These are phyloP conservation scores for Orchesellides sinensis DNA, from an alignment of 2,888 invertebrate genomes.

Conservation along the genomic window DNA sequence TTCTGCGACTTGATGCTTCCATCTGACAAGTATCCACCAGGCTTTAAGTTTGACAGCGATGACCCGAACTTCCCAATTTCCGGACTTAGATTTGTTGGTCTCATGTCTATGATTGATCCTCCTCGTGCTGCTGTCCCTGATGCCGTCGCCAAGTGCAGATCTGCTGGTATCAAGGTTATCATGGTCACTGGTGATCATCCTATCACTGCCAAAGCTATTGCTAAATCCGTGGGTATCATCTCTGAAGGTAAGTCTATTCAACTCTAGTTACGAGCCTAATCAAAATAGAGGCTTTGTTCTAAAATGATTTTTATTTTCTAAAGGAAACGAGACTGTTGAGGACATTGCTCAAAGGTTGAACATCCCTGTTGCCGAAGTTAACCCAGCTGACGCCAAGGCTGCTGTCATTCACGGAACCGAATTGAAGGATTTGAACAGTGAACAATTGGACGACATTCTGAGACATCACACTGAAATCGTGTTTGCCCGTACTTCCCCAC, in stretches of 20 bases:
- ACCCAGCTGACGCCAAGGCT: constrained; percentile 76
- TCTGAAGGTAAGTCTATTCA: constrained; percentile 78
- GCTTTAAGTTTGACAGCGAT: constrained; percentile 81
- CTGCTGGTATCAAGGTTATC: constrained; percentile 87
- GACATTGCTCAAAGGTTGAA: constrained; percentile 79
- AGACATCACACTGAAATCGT: constrained; percentile 78
- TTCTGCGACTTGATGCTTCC: constrained; percentile 78
- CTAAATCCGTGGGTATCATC: constrained; percentile 85
- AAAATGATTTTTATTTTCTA: neutral
- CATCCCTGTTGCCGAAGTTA: constrained; percentile 77
- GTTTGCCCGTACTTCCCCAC: constrained; percentile 79
- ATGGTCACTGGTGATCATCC: constrained; percentile 86
- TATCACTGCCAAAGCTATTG: constrained; percentile 87
- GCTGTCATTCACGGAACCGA: constrained; percentile 77
- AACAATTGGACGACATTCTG: constrained; percentile 76
- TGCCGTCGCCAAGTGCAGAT: constrained; percentile 84
- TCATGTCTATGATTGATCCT: constrained; percentile 86
- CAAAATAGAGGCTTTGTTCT: neutral
- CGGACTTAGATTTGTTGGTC: constrained; percentile 82
- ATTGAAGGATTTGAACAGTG: constrained; percentile 76
- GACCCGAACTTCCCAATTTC: constrained; percentile 83
- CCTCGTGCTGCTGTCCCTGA: constrained; percentile 83
- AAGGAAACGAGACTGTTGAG: constrained; percentile 77
- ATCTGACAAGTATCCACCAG: constrained; percentile 78
- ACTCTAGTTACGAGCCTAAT: neutral